phyloP scores from a whole-genome alignment of 2,113 vertebrate genomes.

The Plecotus auritus region DNA sequence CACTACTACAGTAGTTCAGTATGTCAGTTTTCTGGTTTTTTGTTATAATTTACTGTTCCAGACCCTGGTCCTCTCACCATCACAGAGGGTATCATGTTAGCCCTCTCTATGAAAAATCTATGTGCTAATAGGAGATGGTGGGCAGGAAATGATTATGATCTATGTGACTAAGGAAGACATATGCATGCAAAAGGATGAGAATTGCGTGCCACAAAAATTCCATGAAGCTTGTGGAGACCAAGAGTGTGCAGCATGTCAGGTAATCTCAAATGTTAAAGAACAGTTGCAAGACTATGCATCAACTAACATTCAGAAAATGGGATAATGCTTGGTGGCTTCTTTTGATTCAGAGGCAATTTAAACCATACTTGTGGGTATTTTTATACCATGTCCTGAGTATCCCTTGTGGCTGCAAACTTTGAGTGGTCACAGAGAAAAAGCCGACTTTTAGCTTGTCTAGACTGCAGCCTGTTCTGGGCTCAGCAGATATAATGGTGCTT shows the following conservation, averaged over 20 bases:
- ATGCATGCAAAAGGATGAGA: background rate
- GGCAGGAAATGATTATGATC: background rate
- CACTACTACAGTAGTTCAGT: background rate
- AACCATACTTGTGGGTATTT: background rate
- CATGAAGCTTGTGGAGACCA: background rate
- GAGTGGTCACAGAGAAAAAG: background rate
- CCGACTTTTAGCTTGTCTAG: background rate
- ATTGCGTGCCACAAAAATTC: background rate
- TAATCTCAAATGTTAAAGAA: background rate
- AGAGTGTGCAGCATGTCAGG: background rate
- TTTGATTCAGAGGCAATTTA: background rate
- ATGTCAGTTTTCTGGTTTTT: background rate
- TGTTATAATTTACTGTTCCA: background rate
- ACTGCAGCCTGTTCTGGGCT: background rate
- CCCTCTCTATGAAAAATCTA: background rate
- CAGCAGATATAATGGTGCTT: background rate
- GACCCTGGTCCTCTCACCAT: background rate
- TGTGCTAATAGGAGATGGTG: background rate
- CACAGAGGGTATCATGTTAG: background rate
- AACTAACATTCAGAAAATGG: background rate
- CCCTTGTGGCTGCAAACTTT: background rate
- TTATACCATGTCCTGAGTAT: background rate
- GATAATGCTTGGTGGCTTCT: background rate
- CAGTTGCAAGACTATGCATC: background rate
- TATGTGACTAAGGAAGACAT: background rate